Evolutionary conservation across 2,113 vertebrate species (phyloP), one percentile per base, ranked within the genome.

Genomic region (Cyprinodon variegatus): DNA sequence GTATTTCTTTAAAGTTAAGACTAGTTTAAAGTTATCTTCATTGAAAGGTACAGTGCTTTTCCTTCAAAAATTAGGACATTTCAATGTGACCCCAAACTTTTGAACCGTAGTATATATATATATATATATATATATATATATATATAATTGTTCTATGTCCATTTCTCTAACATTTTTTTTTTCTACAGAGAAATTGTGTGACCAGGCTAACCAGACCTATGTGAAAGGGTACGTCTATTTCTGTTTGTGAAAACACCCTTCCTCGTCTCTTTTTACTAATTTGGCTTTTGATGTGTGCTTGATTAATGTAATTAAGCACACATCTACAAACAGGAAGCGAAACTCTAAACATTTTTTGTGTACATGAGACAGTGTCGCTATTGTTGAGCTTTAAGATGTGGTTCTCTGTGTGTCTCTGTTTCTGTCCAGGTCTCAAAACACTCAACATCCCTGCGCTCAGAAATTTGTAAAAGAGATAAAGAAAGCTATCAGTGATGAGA

Each of bases 131-230:
- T 29, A 29, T 29, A 29, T 29, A 29, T 29, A 29, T 29, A 46
- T 10, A 8, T 43, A 22, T 0, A 43, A 22, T 17, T 4, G 39
- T 39, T 40, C 4, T 20, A 8, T 20, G 11, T 65, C 11, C 46
- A 40, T 8, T 22, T 20, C 13, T 61, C 7, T 59, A 38, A 48
- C n/a, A 6, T 43, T 38, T 57, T 40, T 40, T 64, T 45, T 68
- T 57, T 69, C 80, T 83, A 8, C 88, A 94, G 94, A 11, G 2
- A 0, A 7, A 1, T 86, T 94, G 22, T 94, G 87, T 86, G 37
- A 71, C 11, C 68, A 84, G n/a, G 53, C 20, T 0, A 57, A 3
- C 7, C 12, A 0, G 12, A 8, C 36, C 17, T 2, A 39, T 40
- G 41, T 61, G 10, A 79, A 70, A 69, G 78, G 78, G 94, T 95